Evolutionary conservation across 2,113 vertebrate species (phyloP).

Genomic region (Eclectus roratus): DNA sequence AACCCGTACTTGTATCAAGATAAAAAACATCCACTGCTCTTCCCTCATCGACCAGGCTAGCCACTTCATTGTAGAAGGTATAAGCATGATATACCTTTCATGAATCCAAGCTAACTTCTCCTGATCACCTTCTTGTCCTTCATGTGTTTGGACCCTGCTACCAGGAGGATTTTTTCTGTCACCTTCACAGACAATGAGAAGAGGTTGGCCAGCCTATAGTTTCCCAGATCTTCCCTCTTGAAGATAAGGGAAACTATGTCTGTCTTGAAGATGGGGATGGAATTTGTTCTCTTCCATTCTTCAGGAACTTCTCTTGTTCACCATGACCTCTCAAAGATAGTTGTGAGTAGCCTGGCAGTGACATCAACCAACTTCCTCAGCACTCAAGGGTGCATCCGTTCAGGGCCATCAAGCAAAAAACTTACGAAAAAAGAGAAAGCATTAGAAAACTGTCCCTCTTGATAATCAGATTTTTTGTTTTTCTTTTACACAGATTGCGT

Average conservation of each 20-base stretch:
- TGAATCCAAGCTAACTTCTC: neutral
- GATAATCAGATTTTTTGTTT: neutral
- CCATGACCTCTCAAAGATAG: neutral
- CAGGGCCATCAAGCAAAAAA: neutral
- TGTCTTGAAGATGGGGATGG: neutral
- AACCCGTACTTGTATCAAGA: neutral
- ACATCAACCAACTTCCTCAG: neutral
- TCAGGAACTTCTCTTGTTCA: neutral
- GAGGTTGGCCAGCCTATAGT: neutral
- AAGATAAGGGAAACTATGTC: neutral
- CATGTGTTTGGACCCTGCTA: neutral
- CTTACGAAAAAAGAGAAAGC: neutral
- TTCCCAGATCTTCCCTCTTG: neutral
- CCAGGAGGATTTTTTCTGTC: neutral
- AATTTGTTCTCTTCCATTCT: neutral
- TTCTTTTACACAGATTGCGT: neutral
- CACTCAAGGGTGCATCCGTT: neutral
- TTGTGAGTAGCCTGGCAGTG: accelerated
- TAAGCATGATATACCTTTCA: neutral
- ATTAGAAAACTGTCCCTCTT: neutral
- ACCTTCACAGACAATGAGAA: neutral
- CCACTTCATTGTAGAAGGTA: neutral
- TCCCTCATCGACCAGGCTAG: neutral
- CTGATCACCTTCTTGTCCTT: neutral
- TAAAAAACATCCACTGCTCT: neutral